These are phyloP conservation scores for Clivina fossor DNA, from an alignment of 2,888 invertebrate species.

Conservation along the genomic window DNA sequence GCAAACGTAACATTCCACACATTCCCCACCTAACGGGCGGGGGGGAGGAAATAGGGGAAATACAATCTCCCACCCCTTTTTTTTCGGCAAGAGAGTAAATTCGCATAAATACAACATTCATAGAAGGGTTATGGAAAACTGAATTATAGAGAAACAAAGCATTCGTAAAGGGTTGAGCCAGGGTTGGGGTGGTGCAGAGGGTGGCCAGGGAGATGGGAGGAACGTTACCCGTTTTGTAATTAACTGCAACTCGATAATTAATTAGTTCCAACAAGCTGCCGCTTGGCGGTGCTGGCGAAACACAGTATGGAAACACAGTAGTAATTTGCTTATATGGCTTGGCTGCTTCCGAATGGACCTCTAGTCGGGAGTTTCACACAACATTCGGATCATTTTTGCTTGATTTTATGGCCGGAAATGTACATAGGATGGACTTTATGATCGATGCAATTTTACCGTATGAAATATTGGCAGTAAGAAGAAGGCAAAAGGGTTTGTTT, in stretches of 20 bases:
- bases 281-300: slow-evolving; percentile 46
- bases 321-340: too few relatives aligned
- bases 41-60: background rate
- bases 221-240: slow-evolving; percentile 52
- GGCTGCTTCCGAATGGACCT: too few relatives aligned
- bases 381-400: too few relatives aligned
- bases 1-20: too few relatives aligned
- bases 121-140: slow-evolving; percentile 45
- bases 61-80: background rate
- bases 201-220: slow-evolving; percentile 43
- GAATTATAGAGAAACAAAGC: slow-evolving; percentile 51
- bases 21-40: background rate
- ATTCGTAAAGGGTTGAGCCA: slow-evolving; percentile 26
- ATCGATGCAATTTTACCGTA: too few relatives aligned
- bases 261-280: slow-evolving; percentile 53
- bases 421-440: too few relatives aligned
- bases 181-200: slow-evolving; percentile 33
- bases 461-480: too few relatives aligned
- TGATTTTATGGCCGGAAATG: too few relatives aligned
- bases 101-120: background rate
- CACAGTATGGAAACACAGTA: too few relatives aligned
- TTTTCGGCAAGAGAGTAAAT: background rate
- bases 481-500: too few relatives aligned
- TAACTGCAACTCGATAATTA: slow-evolving; percentile 54
- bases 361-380: too few relatives aligned